Conservation (phyloP, 2,113 vertebrate genomes). For the Cebidichthys violaceus region DNA sequence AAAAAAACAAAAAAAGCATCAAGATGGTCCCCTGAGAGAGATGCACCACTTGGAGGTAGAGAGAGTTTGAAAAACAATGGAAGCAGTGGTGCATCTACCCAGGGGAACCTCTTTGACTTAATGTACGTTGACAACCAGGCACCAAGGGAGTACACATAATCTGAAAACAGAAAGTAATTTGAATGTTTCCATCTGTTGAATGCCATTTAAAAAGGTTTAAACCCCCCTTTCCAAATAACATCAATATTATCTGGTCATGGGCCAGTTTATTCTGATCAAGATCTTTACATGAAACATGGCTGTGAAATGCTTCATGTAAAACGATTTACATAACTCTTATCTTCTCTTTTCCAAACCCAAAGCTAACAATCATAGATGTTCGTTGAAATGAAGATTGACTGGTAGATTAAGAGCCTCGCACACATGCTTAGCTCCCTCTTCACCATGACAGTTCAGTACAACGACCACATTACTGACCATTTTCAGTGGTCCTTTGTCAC, state of each 20-base stretch:
- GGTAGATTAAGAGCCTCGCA: background rate
- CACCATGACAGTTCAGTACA: background rate
- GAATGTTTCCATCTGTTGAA: background rate
- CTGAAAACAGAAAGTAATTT: conserved; percentile 6
- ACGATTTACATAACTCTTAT: background rate
- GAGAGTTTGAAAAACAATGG: conserved; percentile 3
- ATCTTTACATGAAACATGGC: background rate
- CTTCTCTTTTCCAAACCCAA: background rate
- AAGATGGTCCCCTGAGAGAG: conserved; percentile 10
- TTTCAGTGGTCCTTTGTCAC: background rate
- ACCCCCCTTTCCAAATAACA: background rate
- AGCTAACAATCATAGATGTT: background rate
- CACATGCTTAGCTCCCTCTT: background rate
- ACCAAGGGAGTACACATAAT: conserved; percentile 14
- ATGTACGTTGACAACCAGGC: conserved; percentile 20
- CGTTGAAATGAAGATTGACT: conserved; percentile 3
- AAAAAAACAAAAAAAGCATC: background rate
- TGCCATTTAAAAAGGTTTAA: background rate
- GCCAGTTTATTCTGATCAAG: background rate
- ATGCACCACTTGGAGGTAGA: background rate
- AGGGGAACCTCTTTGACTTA: conserved; percentile 12
- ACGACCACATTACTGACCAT: background rate
- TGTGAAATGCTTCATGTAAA: background rate
- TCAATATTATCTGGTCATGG: background rate
- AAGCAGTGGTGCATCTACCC: background rate